Conservation (phyloP, 2,797 vertebrate genomes). For the Chaetophractus vellerosus region DNA sequence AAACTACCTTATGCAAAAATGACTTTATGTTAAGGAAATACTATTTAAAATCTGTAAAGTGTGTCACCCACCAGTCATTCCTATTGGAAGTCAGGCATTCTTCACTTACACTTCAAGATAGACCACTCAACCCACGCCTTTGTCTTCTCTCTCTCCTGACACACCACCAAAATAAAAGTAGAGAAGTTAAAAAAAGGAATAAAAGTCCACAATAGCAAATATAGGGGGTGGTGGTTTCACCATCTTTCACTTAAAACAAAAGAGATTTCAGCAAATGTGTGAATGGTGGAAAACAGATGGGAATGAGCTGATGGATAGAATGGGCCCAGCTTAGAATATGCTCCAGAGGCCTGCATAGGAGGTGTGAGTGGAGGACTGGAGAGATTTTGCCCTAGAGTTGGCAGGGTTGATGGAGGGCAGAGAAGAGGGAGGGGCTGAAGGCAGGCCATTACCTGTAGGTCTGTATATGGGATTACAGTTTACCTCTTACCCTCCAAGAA, state of each 20-base stretch:
- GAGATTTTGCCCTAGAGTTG: not conserved
- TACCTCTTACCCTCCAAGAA: not conserved
- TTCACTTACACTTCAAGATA: not conserved
- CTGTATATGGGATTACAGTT: not conserved
- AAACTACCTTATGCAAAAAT: slow-evolving; percentile 5
- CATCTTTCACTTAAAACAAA: slow-evolving; percentile 59
- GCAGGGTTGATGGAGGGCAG: not conserved
- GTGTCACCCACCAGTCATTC: not conserved
- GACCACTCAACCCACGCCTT: not conserved
- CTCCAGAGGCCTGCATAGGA: not conserved
- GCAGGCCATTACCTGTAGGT: not conserved
- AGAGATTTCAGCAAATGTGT: slow-evolving; percentile 75
- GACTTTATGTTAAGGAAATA: not conserved
- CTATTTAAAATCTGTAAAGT: not conserved
- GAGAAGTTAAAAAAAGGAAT: slow-evolving; percentile 18
- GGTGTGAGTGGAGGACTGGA: not conserved
- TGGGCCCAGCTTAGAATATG: slow-evolving; percentile 18
- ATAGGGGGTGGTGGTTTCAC: slow-evolving; percentile 16
- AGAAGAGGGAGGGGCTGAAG: not conserved
- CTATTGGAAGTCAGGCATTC: not conserved
- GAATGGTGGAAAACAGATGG: slow-evolving; percentile 73
- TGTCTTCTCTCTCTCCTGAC: not conserved
- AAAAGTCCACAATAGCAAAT: slow-evolving; percentile 31
- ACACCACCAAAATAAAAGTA: slow-evolving; percentile 38
- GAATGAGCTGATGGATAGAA: slow-evolving; percentile 40